Conservation (phyloP, 2,113 vertebrate genomes). For the Coptodon rendalli region DNA sequence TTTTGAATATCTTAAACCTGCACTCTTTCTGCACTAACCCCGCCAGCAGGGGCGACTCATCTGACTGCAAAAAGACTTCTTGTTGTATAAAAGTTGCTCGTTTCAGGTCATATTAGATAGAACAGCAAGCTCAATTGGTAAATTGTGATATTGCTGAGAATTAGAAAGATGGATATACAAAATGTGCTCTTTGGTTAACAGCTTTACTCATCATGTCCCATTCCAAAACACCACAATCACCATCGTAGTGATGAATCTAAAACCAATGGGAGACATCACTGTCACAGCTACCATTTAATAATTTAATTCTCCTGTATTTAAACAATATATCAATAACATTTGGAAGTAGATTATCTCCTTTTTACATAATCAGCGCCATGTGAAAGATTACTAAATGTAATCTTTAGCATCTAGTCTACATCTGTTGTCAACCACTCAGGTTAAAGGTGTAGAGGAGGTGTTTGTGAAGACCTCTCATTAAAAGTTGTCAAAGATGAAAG, state of each 20-base stretch:
- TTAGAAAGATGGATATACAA: neutral
- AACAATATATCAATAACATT: neutral
- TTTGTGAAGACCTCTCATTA: neutral
- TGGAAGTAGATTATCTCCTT: neutral
- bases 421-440: neutral
- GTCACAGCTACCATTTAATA: neutral
- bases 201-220: neutral
- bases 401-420: neutral
- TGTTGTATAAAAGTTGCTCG: neutral
- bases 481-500: neutral
- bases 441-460: neutral
- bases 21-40: neutral
- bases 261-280: rapidly evolving
- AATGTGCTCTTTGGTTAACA: neutral
- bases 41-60: neutral
- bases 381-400: neutral
- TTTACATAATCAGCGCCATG: neutral
- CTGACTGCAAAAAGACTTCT: neutral
- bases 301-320: neutral
- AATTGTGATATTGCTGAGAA: neutral
- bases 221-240: neutral
- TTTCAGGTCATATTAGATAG: neutral
- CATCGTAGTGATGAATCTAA: neutral
- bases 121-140: neutral
- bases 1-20: neutral